These are phyloP conservation scores for Triplophysa rosa DNA, from an alignment of 2,113 vertebrate genomes.

Conservation along the genomic window DNA sequence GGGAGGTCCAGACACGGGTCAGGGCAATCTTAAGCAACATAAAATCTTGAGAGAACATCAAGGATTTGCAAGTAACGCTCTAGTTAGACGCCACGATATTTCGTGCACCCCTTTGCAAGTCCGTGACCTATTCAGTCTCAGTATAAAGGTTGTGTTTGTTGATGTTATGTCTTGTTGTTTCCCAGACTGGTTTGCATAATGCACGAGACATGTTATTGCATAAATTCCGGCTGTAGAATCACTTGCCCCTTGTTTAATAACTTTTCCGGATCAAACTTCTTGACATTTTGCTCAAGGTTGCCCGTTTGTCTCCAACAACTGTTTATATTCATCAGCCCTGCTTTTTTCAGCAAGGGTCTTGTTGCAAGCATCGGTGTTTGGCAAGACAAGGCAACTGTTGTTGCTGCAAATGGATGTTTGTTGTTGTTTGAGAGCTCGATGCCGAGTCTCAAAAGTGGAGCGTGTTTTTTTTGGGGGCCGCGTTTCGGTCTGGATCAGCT, in stretches of 20 bases:
- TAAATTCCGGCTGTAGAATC: background rate
- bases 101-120: slow-evolving; percentile 8
- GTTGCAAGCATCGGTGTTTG: slow-evolving; percentile 45
- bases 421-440: slow-evolving; percentile 53
- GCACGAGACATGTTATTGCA: background rate
- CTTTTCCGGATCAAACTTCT: background rate
- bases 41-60: slow-evolving; percentile 48
- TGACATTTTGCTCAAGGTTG: background rate
- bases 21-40: slow-evolving; percentile 51
- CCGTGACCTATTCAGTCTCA: background rate
- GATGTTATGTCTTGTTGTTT: slow-evolving; percentile 11
- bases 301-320: background rate
- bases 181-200: background rate
- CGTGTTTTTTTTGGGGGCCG: slow-evolving; percentile 46
- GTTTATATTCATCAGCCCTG: slow-evolving; percentile 20
- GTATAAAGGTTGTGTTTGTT: slow-evolving; percentile 25
- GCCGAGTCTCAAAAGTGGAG: slow-evolving; percentile 44
- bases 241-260: background rate
- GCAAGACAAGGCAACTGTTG: slow-evolving; percentile 44
- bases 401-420: slow-evolving; percentile 50
- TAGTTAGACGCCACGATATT: slow-evolving; percentile 2
- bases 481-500: slow-evolving; percentile 47
- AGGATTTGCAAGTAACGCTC: slow-evolving; percentile 26
- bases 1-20: slow-evolving; percentile 70
- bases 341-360: slow-evolving; percentile 29